Conservation (phyloP, 2,113 vertebrate species). For the Cyrtonyx montezumae region DNA sequence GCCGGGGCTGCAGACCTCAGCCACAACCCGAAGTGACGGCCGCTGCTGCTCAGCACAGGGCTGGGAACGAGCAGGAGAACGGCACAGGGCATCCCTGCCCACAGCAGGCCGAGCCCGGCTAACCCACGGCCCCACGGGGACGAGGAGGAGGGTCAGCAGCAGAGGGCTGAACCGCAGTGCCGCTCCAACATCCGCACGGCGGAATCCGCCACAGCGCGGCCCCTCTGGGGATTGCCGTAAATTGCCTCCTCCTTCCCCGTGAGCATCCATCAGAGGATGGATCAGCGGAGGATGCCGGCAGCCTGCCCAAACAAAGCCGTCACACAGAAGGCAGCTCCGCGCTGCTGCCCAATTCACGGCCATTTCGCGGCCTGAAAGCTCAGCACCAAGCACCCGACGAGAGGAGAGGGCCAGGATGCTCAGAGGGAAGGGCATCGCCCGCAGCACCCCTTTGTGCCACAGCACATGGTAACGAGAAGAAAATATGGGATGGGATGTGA, state of each 20-base stretch:
- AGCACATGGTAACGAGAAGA: neutral
- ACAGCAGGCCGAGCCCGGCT: neutral
- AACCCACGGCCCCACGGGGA: neutral
- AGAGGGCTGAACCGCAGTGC: neutral
- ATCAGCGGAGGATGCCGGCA: neutral
- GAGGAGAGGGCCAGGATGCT: neutral
- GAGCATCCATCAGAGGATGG: fast-evolving
- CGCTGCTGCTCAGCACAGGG: neutral
- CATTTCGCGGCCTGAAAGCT: neutral
- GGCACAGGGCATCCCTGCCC: neutral
- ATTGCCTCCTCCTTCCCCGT: neutral
- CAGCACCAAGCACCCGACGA: neutral
- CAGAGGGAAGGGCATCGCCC: neutral
- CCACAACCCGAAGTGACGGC: neutral
- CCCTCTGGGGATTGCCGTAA: neutral
- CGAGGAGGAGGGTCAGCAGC: neutral
- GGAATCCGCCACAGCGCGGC: neutral
- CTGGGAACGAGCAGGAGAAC: neutral
- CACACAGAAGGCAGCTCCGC: neutral
- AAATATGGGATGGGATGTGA: neutral
- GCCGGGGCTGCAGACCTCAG: neutral
- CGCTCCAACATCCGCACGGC: neutral
- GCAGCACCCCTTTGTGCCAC: too few species aligned
- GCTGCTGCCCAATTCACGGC: neutral
- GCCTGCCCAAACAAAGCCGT: neutral